These are phyloP conservation scores for Bombus difficillimus DNA, from an alignment of 1,140 invertebrate species.

Conservation along the genomic window DNA sequence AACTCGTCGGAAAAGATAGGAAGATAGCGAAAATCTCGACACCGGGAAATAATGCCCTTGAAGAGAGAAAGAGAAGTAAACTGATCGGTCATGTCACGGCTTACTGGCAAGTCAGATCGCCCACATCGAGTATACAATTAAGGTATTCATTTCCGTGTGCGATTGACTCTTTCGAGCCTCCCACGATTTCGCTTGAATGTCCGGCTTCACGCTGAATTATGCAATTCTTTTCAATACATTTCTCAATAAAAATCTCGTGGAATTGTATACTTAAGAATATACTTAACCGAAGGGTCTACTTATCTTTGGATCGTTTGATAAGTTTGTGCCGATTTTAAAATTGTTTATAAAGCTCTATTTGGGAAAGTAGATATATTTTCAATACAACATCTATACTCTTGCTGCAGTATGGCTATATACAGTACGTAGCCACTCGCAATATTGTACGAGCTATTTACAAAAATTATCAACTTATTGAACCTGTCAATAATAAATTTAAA, in stretches of 20 bases:
- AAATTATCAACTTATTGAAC: neutral
- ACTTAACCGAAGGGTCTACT: neutral
- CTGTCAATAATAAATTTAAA: neutral
- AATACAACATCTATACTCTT: neutral
- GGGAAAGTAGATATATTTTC: neutral
- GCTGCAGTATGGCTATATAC: no score
- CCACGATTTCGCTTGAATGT: slow-evolving; percentile 53
- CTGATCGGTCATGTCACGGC: slow-evolving; percentile 78
- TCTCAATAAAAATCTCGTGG: neutral
- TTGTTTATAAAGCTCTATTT: neutral
- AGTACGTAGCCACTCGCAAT: no score
- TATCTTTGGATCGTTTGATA: neutral
- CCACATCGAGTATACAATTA: slow-evolving; percentile 74
- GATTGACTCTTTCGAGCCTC: slow-evolving; percentile 49
- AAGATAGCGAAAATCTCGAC: slow-evolving; percentile 67
- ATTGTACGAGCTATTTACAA: no score
- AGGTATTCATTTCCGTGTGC: slow-evolving; percentile 65
- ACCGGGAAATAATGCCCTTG: slow-evolving; percentile 64
- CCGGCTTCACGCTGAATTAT: neutral
- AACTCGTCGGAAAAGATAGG: slow-evolving; percentile 75
- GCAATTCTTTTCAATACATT: neutral
- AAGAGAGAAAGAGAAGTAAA: slow-evolving; percentile 67
- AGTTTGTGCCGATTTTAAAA: no score
- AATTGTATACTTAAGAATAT: neutral
- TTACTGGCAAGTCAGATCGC: slow-evolving; percentile 78